Evolutionary conservation across 2,113 vertebrate species (phyloP).

Genomic region (Columbina picui): DNA sequence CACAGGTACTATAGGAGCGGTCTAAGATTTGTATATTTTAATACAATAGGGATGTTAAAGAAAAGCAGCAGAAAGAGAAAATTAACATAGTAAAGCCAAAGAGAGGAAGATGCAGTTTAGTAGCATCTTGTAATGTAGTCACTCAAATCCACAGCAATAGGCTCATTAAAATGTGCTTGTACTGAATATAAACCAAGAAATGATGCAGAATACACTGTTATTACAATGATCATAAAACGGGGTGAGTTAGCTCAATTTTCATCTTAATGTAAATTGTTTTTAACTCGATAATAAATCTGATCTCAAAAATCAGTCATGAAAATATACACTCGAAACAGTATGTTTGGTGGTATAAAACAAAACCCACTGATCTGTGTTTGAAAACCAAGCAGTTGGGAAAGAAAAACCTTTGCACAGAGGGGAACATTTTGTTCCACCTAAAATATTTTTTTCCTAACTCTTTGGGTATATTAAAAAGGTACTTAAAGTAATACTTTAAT

Average conservation of each 20-base stretch:
- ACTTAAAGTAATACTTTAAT: no score
- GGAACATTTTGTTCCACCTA: background rate
- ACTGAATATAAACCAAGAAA: background rate
- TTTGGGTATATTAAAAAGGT: background rate
- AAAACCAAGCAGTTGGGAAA: background rate
- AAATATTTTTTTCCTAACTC: background rate
- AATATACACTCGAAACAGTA: background rate
- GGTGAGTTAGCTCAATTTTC: background rate
- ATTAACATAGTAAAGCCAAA: background rate
- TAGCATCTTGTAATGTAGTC: background rate
- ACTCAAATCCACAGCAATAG: background rate
- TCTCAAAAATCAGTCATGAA: background rate
- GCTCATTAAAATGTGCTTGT: background rate
- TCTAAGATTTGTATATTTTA: fast-evolving
- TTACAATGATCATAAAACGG: background rate
- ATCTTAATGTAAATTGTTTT: background rate
- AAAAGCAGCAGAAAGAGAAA: background rate
- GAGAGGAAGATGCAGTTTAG: background rate
- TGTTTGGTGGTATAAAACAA: background rate
- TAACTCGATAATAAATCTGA: background rate
- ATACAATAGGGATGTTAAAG: background rate
- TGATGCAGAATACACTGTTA: background rate
- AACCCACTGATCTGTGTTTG: background rate
- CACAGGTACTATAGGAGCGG: fast-evolving
- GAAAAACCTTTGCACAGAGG: background rate